Base-by-base conservation (phyloP, 2,888 invertebrate species). In the Mystacides longicornis region DNA sequence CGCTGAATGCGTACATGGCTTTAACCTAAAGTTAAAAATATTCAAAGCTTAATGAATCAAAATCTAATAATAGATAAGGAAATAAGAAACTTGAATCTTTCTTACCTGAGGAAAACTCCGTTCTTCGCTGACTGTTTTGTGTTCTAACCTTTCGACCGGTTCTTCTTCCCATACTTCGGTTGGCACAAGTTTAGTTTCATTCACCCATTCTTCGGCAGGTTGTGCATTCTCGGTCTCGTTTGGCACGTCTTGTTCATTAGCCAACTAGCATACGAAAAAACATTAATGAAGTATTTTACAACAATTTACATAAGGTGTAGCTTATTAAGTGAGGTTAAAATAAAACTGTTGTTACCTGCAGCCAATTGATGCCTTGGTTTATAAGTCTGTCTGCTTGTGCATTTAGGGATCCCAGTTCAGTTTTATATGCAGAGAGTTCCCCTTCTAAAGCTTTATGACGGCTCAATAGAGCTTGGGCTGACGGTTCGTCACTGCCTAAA, bases 81-180 rank as follows among this genome's bases (percentile, higher is more conserved):
- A 27, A 27, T 5, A n/a, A n/a, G n/a, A n/a, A n/a, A n/a, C n/a
- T n/a, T n/a, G n/a, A n/a, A n/a, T 27, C 5, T 52, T 16, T 19
- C 2, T 37, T 51, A 87, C 93, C 76, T 95, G 95, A 0, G 93
- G 92, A 18, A 95, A 83, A 62, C 86, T 80, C 62, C 90, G 79
- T 64, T 93, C 91, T 71, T 96, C 94, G 0, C 88, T 82, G 0
- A 93, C 87, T n/a, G 89, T 90, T 59, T 85, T 80, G 62, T 91
- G 86, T 65, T 94, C 93, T 11, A 92, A 78, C 46, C 87, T 79
- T 68, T 95, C 93, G 0, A 89, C 83, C 0, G 89, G 83, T 67
- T 93, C 93, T 65, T 96, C 95, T 64, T 93, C 94, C 86, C 90
- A 93, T 14, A 93, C 87, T 65, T 96, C 94, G 49, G 90, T 88